Base-by-base conservation (phyloP, 64 coral and sea anemone species). In the Cladopsammia gracilis region DNA sequence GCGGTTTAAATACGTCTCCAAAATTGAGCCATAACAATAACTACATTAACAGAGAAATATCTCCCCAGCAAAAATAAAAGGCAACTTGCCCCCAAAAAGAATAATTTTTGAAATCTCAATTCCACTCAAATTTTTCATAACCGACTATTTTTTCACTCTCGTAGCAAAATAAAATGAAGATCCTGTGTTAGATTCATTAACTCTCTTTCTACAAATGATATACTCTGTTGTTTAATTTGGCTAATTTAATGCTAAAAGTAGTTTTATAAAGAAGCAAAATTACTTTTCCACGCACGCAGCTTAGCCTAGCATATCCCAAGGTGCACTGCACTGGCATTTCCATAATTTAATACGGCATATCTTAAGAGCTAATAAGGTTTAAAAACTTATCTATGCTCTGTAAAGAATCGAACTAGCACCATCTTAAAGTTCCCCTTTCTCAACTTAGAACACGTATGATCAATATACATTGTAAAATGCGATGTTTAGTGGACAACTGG, bases 171-270 rank as follows among this genome's bases (percentile, higher is more conserved):
- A 83, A 83, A 83, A 84, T 84, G 44, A 64, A 48, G 62, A 64
- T 14, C 46, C 62, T 84, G 49, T 45, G 49, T 15, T 49, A 16
- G 62, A 68, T 46, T 16, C 43, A 48, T 14, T 67, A 84, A 84
- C 60, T 67, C 16, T 68, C 80, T 66, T 68, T 67, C 80, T 84
- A 64, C 80, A 84, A 84, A 64, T 84, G 80, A 84, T 84, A 84
- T n/a, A 84, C 13, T 84, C 80, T 66, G 44, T 64, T 75, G 46
- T 18, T 52, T 46, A 44, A 12, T 73, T 3, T 13, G 8, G 6
- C 46, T 68, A 24, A 66, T 24, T 84, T 20, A 59, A n/a, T 5
- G 45, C 25, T 47, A 15, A 47, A 67, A 25, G 42, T 13, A 84
- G 80, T 42, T 84, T 84, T 25, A 84, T 47, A 84, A 67, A 12